Evolutionary conservation across 2,888 invertebrate genomes (phyloP).

Genomic region (Pammene fasciana): DNA sequence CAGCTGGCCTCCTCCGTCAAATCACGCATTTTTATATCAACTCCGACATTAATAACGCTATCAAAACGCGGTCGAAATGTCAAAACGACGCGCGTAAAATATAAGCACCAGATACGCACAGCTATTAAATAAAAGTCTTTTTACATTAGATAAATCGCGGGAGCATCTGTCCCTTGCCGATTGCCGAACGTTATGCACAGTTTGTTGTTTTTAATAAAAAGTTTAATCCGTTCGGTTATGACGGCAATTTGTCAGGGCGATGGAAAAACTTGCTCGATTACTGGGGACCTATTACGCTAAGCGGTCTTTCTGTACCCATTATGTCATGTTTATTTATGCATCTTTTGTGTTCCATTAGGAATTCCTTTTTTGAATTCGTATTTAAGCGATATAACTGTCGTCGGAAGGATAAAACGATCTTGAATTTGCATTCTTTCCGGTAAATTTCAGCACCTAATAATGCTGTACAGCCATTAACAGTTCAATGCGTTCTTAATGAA

Average conservation of each 20-base stretch:
- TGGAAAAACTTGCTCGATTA: slow-evolving; percentile 82
- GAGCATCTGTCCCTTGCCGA: slow-evolving; percentile 82
- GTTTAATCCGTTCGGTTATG: slow-evolving; percentile 83
- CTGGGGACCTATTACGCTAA: slow-evolving; percentile 60
- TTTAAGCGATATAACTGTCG: slow-evolving; percentile 57
- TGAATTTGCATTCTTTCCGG: slow-evolving; percentile 55
- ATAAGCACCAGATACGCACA: slow-evolving; percentile 74
- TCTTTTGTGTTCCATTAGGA: slow-evolving; percentile 81
- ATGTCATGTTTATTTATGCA: slow-evolving; percentile 79
- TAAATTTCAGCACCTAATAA: slow-evolving; percentile 74
- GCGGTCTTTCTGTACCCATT: slow-evolving; percentile 67
- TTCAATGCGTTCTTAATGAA: slow-evolving; percentile 79
- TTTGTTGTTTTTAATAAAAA: slow-evolving; percentile 84
- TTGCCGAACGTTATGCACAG: slow-evolving; percentile 82
- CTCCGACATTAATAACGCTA: slow-evolving; percentile 74
- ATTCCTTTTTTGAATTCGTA: slow-evolving; percentile 47
- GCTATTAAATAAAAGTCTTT: slow-evolving; percentile 83
- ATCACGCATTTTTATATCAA: slow-evolving; percentile 75
- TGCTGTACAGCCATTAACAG: slow-evolving; percentile 75
- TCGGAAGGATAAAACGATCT: slow-evolving; percentile 56
- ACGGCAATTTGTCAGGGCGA: slow-evolving; percentile 80
- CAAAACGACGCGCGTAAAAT: slow-evolving; percentile 76
- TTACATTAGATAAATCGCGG: slow-evolving; percentile 83
- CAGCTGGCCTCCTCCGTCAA: slow-evolving; percentile 73
- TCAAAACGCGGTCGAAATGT: slow-evolving; percentile 72